Percentiles rank a stretch among this genome's conserved stretches.
These are phyloP conservation scores for Rhynchopsitta pachyrhyncha DNA, from an alignment of 2,113 vertebrate species.

Conservation along the genomic window DNA sequence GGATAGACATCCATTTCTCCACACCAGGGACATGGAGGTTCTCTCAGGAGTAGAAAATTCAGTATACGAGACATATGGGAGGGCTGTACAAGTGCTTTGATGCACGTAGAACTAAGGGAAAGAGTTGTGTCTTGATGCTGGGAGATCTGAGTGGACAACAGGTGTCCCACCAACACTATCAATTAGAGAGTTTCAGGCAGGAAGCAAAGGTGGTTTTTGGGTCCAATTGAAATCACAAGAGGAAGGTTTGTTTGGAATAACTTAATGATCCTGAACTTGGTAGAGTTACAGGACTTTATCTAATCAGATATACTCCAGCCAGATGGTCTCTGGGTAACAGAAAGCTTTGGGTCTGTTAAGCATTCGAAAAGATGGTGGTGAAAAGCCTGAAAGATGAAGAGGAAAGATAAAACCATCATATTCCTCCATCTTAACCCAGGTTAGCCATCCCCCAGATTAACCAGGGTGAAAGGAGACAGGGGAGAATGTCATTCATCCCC, in stretches of 20 bases:
- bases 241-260: constrained; percentile 20
- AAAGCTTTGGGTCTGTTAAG: background rate
- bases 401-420: background rate
- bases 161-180: constrained; percentile 18
- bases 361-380: background rate
- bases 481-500: fast-evolving
- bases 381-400: background rate
- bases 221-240: constrained; percentile 29
- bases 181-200: constrained; percentile 21
- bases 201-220: background rate
- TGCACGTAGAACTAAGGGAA: background rate
- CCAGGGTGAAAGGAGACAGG: background rate
- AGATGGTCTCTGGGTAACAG: background rate
- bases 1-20: background rate
- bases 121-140: constrained; percentile 15
- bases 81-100: background rate
- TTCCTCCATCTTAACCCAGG: background rate
- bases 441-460: background rate
- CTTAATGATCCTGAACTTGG: constrained; percentile 9
- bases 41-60: constrained; percentile 15
- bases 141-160: constrained; percentile 36
- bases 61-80: constrained; percentile 2
- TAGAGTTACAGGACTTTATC: constrained; percentile 5
- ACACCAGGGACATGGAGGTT: background rate
- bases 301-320: background rate